Conservation (phyloP, 2,797 vertebrate genomes). For the Podarcis lilfordi region DNA sequence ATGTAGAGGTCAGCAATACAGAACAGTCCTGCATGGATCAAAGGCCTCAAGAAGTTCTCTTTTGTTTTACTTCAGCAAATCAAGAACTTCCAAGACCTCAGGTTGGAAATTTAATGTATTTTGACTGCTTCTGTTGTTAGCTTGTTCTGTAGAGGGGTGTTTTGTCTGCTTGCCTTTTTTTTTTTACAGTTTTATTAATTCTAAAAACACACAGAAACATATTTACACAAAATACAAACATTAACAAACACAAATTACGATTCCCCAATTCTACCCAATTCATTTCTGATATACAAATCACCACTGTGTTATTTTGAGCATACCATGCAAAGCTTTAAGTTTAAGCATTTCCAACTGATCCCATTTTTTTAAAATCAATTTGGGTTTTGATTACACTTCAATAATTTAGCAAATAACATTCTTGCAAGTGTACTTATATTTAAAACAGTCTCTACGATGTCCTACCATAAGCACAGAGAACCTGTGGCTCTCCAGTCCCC, state of each 20-base stretch:
- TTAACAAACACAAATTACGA: not conserved
- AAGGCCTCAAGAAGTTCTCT: not conserved
- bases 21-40: not conserved
- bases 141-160: not conserved
- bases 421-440: too few relatives aligned
- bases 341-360: too few relatives aligned
- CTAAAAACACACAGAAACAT: not conserved
- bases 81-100: not conserved
- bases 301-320: not conserved
- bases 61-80: not conserved
- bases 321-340: too few relatives aligned
- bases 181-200: not conserved
- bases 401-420: too few relatives aligned
- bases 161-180: not conserved
- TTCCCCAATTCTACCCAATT: not conserved
- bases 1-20: not conserved
- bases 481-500: too few relatives aligned
- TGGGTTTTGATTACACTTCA: too few relatives aligned
- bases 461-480: too few relatives aligned
- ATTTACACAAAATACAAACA: not conserved
- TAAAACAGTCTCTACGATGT: too few relatives aligned
- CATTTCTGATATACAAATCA: not conserved
- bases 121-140: not conserved
- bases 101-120: not conserved
- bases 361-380: too few relatives aligned